Evolutionary conservation across 2,888 invertebrate genomes (phyloP).

Genomic region (Scaptomyza polygonia): DNA sequence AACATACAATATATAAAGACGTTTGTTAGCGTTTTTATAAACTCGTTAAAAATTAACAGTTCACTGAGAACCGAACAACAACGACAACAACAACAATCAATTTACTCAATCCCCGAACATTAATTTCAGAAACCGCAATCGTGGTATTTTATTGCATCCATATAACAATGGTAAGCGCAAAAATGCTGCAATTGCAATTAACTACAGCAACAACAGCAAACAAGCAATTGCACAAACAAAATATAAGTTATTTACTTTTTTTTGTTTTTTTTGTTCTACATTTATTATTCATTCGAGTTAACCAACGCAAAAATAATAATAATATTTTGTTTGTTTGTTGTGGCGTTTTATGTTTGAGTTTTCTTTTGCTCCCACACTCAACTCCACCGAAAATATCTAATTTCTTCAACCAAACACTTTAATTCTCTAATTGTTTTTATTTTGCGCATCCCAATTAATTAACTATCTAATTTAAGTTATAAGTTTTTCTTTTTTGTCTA

Average conservation of each 20-base stretch:
- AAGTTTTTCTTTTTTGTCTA: constrained; percentile 18
- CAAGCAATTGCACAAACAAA: constrained; percentile 63
- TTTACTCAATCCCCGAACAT: constrained; percentile 77
- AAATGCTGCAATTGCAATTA: constrained; percentile 74
- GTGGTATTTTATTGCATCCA: constrained; percentile 86
- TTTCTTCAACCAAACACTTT: constrained; percentile 8
- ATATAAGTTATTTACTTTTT: constrained; percentile 23
- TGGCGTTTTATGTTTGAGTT: constrained; percentile 31
- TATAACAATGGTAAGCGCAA: constrained; percentile 86
- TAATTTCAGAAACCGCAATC: constrained; percentile 84
- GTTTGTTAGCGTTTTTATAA: constrained; percentile 25
- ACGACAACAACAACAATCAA: constrained; percentile 50
- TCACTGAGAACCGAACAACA: constrained; percentile 44
- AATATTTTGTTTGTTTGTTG: constrained; percentile 38
- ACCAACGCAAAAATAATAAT: constrained; percentile 1
- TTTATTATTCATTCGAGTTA: constrained; percentile 18
- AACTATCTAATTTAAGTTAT: constrained; percentile 7
- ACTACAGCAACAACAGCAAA: constrained; percentile 53
- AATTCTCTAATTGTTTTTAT: constrained; percentile 29
- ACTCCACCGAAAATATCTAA: neutral
- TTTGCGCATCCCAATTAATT: constrained; percentile 33
- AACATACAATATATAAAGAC: constrained; percentile 29
- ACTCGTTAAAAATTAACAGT: constrained; percentile 34
- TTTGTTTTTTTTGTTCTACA: constrained; percentile 5
- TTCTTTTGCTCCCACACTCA: constrained; percentile 6